phyloP scores from a whole-genome alignment of 2,888 invertebrate species.

The Thecocarcelia acutangulata region DNA sequence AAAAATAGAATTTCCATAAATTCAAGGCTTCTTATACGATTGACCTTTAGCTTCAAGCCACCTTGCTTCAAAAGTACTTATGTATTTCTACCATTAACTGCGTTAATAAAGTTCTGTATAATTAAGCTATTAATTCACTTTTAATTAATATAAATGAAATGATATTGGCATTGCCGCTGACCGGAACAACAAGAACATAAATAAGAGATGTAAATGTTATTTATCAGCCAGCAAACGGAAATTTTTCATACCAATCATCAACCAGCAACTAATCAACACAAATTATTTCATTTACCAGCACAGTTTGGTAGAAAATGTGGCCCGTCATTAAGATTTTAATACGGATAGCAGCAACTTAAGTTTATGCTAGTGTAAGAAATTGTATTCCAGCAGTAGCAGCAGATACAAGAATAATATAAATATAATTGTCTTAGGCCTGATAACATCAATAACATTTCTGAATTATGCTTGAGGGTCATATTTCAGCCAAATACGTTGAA shows the following conservation, averaged over 20 bases:
- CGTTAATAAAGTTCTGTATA: neutral
- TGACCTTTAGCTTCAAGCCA: too few species aligned
- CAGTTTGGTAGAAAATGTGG: neutral
- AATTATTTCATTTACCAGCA: neutral
- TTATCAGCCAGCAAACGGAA: neutral
- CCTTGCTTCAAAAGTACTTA: neutral
- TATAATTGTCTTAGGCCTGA: neutral
- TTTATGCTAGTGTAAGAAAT: neutral
- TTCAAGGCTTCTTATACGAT: neutral
- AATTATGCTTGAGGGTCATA: neutral
- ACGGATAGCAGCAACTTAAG: neutral
- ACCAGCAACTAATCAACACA: neutral
- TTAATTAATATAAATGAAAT: constrained; percentile 42
- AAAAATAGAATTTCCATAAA: neutral
- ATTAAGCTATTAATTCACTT: constrained; percentile 31
- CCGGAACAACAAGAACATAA: constrained; percentile 1
- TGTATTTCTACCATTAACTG: neutral
- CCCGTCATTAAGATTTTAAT: neutral
- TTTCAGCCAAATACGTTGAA: too few species aligned
- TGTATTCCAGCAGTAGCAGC: neutral
- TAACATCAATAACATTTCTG: neutral
- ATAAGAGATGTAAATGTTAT: neutral
- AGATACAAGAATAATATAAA: too few species aligned
- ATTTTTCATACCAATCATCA: neutral
- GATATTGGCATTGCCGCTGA: constrained; percentile 9